These are phyloP conservation scores for Euplagia quadripunctaria DNA, from an alignment of 2,888 invertebrate species.

Conservation along the genomic window DNA sequence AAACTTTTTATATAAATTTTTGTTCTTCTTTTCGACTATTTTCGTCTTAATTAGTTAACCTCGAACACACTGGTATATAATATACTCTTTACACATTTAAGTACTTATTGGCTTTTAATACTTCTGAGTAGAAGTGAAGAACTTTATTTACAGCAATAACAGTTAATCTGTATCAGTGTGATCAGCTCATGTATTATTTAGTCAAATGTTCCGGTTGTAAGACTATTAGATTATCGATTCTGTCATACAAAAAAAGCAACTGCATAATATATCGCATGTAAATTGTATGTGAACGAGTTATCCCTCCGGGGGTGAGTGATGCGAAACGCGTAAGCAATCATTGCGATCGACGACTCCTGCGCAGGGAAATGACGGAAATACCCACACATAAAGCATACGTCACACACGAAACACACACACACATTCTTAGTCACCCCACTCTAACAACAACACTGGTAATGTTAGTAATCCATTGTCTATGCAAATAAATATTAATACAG, in stretches of 20 bases:
- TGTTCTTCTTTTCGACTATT: background rate
- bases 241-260: constrained; percentile 67
- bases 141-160: constrained; percentile 18
- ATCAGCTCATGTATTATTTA: constrained; percentile 44
- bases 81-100: background rate
- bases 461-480: constrained; percentile 80
- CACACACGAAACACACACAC: constrained; percentile 43
- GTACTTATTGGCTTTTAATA: background rate
- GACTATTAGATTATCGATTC: constrained; percentile 76
- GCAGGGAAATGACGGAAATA: constrained; percentile 81
- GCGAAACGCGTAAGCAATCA: constrained; percentile 86
- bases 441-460: constrained; percentile 33
- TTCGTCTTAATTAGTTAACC: no score
- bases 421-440: constrained; percentile 25
- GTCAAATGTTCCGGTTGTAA: constrained; percentile 42
- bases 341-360: constrained; percentile 83
- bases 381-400: constrained; percentile 58
- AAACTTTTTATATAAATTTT: constrained; percentile 29
- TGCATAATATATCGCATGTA: constrained; percentile 79
- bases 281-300: constrained; percentile 82
- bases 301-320: constrained; percentile 82
- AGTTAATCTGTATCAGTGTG: constrained; percentile 39
- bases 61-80: no score
- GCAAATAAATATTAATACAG: constrained; percentile 77
- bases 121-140: background rate